A percentile compares a stretch with the other conserved stretches of the same genome.
These are phyloP conservation scores for Catostylus mosaicus DNA, from an alignment of 30 jellyfish, hydroid and myxozoan species.

Conservation along the genomic window DNA sequence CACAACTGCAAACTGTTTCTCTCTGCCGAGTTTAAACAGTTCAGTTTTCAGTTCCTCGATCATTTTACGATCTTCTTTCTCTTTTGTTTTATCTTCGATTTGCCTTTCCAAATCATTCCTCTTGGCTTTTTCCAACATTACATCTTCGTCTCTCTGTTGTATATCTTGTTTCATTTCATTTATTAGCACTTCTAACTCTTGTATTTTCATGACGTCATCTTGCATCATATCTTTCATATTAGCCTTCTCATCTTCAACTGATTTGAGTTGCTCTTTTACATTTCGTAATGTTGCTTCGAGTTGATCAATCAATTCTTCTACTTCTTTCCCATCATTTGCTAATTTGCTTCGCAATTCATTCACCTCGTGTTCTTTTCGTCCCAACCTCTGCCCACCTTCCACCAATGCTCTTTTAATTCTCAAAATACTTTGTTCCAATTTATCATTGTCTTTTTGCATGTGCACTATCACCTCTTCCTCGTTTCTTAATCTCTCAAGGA, in stretches of 20 bases:
- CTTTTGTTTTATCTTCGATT: background rate
- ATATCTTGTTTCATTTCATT: slow-evolving; percentile 16
- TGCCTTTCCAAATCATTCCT: slow-evolving; percentile 15
- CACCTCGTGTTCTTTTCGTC: slow-evolving; percentile 24
- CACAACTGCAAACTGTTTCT: slow-evolving; percentile 31
- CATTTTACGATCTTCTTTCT: slow-evolving; percentile 7
- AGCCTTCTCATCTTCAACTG: slow-evolving; percentile 48
- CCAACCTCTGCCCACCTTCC: slow-evolving; percentile 16
- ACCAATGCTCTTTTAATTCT: slow-evolving; percentile 3
- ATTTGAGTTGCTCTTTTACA: slow-evolving; percentile 27
- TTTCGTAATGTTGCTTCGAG: slow-evolving; percentile 42
- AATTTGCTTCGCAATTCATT: slow-evolving; percentile 12
- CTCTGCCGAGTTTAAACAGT: slow-evolving; percentile 37
- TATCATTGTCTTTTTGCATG: slow-evolving; percentile 21
- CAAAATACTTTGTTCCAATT: background rate
- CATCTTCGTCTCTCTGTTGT: slow-evolving; percentile 14
- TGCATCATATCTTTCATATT: slow-evolving; percentile 19
- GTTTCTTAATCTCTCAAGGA: slow-evolving; percentile 15
- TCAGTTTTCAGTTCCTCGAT: slow-evolving; percentile 37
- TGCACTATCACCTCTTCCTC: slow-evolving; percentile 14
- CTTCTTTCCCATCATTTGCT: slow-evolving; percentile 39
- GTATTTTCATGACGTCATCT: slow-evolving; percentile 19
- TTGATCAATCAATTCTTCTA: slow-evolving; percentile 44
- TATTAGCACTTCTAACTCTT: slow-evolving; percentile 10
- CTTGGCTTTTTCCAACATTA: slow-evolving; percentile 42